phyloP scores from a whole-genome alignment of 2,113 vertebrate genomes.

The Apteryx mantelli region DNA sequence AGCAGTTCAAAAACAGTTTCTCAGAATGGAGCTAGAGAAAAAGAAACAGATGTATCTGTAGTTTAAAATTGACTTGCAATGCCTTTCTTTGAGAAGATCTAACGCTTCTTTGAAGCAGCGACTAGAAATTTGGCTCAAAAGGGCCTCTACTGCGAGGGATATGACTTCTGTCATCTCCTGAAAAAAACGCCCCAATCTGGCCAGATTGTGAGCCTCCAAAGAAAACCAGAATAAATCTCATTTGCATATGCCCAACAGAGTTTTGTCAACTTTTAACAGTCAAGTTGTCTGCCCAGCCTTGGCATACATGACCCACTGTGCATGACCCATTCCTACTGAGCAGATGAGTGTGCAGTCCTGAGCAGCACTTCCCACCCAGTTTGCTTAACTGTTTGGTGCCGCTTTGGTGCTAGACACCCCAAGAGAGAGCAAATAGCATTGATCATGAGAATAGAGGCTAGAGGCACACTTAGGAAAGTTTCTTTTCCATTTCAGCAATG shows the following conservation, averaged over 20 bases:
- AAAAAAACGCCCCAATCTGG: slow-evolving; percentile 2
- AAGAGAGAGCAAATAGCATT: background rate
- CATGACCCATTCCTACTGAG: fast-evolving
- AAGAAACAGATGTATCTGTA: slow-evolving; percentile 32
- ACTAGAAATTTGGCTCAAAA: slow-evolving; percentile 45
- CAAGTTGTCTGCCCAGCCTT: background rate
- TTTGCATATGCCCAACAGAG: background rate
- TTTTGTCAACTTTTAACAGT: background rate
- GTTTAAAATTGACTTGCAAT: slow-evolving; percentile 33
- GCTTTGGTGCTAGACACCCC: background rate
- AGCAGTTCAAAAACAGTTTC: background rate
- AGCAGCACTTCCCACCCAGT: background rate
- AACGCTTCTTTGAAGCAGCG: slow-evolving; percentile 7
- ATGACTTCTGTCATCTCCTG: background rate
- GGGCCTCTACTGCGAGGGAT: background rate
- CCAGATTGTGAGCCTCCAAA: background rate
- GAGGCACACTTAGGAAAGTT: background rate
- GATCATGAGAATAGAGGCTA: background rate
- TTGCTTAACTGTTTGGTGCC: fast-evolving
- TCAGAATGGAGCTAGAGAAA: background rate
- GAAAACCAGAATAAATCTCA: background rate
- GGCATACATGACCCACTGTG: background rate
- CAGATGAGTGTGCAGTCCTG: background rate
- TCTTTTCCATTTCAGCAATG: background rate
- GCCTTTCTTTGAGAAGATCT: background rate